These are phyloP conservation scores for Drosophila rhopaloa DNA, from an alignment of 1,140 invertebrate species.

Conservation along the genomic window DNA sequence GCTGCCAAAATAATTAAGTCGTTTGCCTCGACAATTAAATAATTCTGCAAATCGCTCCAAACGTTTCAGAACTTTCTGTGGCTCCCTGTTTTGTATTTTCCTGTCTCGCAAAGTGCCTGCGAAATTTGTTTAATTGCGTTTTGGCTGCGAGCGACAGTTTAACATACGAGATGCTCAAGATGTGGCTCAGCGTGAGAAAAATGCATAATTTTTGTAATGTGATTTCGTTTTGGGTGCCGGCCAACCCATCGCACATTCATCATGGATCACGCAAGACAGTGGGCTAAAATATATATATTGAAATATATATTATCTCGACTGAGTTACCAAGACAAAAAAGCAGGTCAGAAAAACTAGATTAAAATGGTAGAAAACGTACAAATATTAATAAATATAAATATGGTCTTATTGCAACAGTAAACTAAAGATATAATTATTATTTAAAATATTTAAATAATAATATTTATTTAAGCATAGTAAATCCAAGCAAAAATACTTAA, in stretches of 20 bases:
- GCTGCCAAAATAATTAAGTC: constrained; percentile 83
- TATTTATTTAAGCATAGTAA: no score
- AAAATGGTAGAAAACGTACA: no score
- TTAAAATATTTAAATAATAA: no score
- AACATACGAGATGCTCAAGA: constrained; percentile 70
- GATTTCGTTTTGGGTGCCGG: constrained; percentile 35
- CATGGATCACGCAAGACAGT: constrained; percentile 40
- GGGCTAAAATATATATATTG: background rate
- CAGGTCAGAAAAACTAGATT: no score
- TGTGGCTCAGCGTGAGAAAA: constrained; percentile 75
- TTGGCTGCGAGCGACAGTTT: constrained; percentile 80
- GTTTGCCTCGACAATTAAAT: constrained; percentile 82
- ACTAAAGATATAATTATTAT: no score
- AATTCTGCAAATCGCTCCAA: constrained; percentile 58
- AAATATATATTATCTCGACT: no score
- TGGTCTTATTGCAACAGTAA: no score
- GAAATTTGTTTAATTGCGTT: constrained; percentile 83
- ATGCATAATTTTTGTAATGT: constrained; percentile 53
- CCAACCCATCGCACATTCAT: constrained; percentile 56
- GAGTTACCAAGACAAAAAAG: no score
- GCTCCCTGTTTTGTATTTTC: constrained; percentile 2
- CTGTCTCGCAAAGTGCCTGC: constrained; percentile 31
- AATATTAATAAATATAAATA: no score
- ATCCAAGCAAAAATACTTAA: no score
- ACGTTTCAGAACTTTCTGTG: constrained; percentile 12